Base-by-base conservation (phyloP, 1,140 invertebrate species). In the Conus ventricosus region DNA sequence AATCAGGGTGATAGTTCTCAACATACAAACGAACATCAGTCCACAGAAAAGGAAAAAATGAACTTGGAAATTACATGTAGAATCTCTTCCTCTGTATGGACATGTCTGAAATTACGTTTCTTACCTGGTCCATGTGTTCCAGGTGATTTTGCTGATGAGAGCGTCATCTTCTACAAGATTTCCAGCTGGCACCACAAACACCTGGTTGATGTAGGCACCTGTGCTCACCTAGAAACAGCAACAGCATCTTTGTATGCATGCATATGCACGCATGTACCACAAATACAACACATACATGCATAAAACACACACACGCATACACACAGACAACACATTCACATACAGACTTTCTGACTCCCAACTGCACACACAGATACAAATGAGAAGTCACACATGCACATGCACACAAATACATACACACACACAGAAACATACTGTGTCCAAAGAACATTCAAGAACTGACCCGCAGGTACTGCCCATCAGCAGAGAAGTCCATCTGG, bases 401-500 rank as follows among this genome's bases (percentile, higher is more conserved):
- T n/a, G 7, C 67, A 71, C 15, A 10, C 6, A n/a, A n/a, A 71
- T 20, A 17, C 4, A 78, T 25, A 11, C 17, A 15, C 5, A 83
- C 17, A 23, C 51, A 83, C 51, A 83, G 8, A 55, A 17, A 83
- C 81, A 83, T 5, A 83, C 3, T 39, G 39, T 39, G 39, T 39
- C 39, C 23, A 51, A n/a, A 81, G 20, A 81, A 57, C 8, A 54
- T 3, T 13, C 25, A 11, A 5, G 5, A 25, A 87, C 92, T 89
- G 87, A 95, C 95, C 92, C 93, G 93, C 17, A 95, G 92, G 90
- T 93, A 93, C 53, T 93, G 90, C 53, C 94, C 92, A 88, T 95
- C 94, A 25, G 94, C 93, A 55, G 95, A 95, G 92, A 95, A 95
- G 89, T 95, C 95, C 89, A 95, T 93, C 90, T 94, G 93, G n/a